Conservation (phyloP, 2,888 invertebrate species). For the Oscheius sp. region DNA sequence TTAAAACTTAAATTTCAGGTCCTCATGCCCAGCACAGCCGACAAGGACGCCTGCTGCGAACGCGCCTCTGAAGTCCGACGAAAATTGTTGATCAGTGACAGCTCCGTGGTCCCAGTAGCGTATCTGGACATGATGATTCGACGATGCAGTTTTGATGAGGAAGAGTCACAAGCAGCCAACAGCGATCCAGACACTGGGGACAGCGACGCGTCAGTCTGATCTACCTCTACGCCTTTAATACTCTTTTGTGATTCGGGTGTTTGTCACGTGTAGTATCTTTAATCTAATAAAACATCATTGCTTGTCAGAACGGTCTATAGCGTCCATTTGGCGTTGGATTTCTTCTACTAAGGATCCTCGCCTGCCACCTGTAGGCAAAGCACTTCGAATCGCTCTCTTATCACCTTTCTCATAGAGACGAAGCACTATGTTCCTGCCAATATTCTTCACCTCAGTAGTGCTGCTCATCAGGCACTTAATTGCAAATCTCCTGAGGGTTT, state of each 20-base stretch:
- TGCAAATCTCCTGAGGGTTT: constrained; percentile 10
- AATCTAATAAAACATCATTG: background rate
- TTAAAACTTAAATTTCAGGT: constrained; percentile 3
- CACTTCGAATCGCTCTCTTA: constrained; percentile 21
- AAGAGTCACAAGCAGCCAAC: background rate
- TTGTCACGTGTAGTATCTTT: constrained; percentile 22
- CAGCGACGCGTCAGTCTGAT: constrained; percentile 27
- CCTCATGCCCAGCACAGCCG: constrained; percentile 17
- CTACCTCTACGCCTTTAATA: background rate
- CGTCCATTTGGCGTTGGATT: constrained; percentile 28
- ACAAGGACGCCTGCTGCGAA: constrained; percentile 18
- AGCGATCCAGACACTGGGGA: constrained; percentile 18
- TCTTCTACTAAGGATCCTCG: constrained; percentile 21
- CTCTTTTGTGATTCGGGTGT: constrained; percentile 17
- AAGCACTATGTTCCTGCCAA: constrained; percentile 19
- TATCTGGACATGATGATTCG: constrained; percentile 40
- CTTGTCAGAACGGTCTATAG: background rate
- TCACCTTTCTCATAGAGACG: constrained; percentile 34
- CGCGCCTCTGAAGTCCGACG: constrained; percentile 29
- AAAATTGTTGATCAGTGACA: constrained; percentile 27
- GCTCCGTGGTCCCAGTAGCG: constrained; percentile 34
- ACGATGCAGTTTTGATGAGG: constrained; percentile 34
- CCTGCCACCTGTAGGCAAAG: constrained; percentile 11
- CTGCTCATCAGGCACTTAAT: constrained; percentile 18
- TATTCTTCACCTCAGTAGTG: constrained; percentile 1